Conservation (phyloP, 1,140 invertebrate species). For the Vanessa atalanta region DNA sequence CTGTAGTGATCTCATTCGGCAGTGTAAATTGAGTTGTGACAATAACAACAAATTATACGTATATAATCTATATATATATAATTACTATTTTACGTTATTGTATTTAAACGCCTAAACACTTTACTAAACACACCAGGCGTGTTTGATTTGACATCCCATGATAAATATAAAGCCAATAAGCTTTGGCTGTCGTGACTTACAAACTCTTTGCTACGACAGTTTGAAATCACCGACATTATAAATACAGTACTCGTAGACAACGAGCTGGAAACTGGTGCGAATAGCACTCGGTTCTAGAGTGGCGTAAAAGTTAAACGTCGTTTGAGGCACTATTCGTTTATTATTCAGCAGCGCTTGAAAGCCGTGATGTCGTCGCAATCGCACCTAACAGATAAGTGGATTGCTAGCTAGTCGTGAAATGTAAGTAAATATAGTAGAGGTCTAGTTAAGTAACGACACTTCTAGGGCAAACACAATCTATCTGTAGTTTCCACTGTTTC, state of each 20-base stretch:
- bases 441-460: not conserved
- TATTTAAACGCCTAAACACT: too few species aligned
- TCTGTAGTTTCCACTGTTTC: not conserved
- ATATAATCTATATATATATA: too few species aligned
- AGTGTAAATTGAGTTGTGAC: too few species aligned
- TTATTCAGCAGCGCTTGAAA: slow-evolving; percentile 35
- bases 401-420: slow-evolving; percentile 9
- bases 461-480: not conserved
- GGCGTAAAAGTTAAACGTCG: slow-evolving; percentile 34
- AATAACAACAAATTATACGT: too few species aligned
- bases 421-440: not conserved
- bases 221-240: not conserved
- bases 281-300: slow-evolving; percentile 20
- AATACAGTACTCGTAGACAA: not conserved
- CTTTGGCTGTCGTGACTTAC: not conserved
- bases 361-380: slow-evolving; percentile 16
- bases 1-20: too few species aligned
- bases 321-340: slow-evolving; percentile 29
- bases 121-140: too few species aligned
- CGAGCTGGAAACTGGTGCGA: not conserved
- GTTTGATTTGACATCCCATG: too few species aligned
- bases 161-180: too few species aligned
- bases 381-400: slow-evolving; percentile 17
- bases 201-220: not conserved
- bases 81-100: too few species aligned